Percentiles rank a stretch among this genome's conserved stretches.
Evolutionary conservation across 2,888 invertebrate genomes (phyloP).

Genomic region (Cheilosia grossa): DNA sequence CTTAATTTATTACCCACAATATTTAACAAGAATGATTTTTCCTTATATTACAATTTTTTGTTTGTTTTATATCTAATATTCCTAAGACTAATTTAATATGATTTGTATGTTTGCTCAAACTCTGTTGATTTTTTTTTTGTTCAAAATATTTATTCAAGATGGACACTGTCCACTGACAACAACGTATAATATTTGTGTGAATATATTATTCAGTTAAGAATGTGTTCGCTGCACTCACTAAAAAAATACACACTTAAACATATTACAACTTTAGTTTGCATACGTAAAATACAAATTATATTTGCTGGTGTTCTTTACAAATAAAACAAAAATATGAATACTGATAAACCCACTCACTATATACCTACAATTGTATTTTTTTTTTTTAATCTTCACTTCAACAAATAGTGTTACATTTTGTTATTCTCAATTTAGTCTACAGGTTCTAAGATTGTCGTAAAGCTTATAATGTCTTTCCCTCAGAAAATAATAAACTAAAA

Average conservation of each 20-base stretch:
- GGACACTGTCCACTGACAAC: conserved; percentile 21
- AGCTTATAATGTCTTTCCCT: conserved; percentile 59
- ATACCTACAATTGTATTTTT: conserved; percentile 7
- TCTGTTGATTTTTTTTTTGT: conserved; percentile 49
- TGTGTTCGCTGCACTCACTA: conserved; percentile 64
- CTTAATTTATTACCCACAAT: conserved; percentile 72
- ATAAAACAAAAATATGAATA: not conserved
- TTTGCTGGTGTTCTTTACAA: conserved; percentile 46
- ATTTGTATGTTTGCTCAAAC: conserved; percentile 69
- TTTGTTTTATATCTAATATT: conserved; percentile 28
- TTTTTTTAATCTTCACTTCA: conserved; percentile 24
- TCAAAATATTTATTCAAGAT: conserved; percentile 41
- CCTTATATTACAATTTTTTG: conserved; percentile 35
- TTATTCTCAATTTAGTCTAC: conserved; percentile 55
- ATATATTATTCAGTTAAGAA: conserved; percentile 35
- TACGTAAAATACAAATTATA: conserved; percentile 49
- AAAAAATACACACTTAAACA: conserved; percentile 49
- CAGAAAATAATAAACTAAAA: conserved; percentile 55
- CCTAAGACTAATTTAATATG: conserved; percentile 59
- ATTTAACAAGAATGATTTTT: conserved; percentile 63
- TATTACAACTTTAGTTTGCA: conserved; percentile 28
- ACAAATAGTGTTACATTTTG: conserved; percentile 43
- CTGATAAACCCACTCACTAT: conserved; percentile 44
- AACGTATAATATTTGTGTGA: conserved; percentile 11
- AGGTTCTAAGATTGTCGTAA: conserved; percentile 67